Evolutionary conservation across 2,888 invertebrate species (phyloP), one percentile per base, ranked within the genome.

Genomic region (Holacanthella duospinosa): DNA sequence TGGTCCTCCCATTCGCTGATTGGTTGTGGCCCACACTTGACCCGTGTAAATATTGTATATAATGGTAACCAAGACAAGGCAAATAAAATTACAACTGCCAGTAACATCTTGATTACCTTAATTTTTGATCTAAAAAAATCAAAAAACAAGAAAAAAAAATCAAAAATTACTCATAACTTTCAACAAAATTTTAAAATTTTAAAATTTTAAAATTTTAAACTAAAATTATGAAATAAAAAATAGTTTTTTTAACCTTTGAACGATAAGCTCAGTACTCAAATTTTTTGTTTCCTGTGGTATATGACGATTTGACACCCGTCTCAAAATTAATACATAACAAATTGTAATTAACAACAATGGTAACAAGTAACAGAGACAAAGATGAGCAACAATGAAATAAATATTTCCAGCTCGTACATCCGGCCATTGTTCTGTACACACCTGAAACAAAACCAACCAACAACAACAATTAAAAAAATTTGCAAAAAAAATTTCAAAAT

Each of bases 61-160:
- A 82, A 76, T 1, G 82, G 82, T 65, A 82, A 74, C 82, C 82
- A 82, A 19, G 81, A 82, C 64, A 81, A 75, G 19, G 81, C 80
- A 74, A 82, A 82, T 28, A 81, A 75, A 2, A 82, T 75, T 4
- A 82, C 80, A 24, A 82, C 82, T 19, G 80, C 79, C 56, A 81
- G 76, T 58, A 82, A 75, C 82, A 82, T 82, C 75, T 82, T 78
- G 67, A 78, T 75, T 16, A 77, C 78, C 57, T 70, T 75, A 71
- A 76, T 75, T 67, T 76, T 77, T 28, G 76, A 77, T 57, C 76
- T 72, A 59, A 74, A 74, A 64, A 60, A 25, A 60, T 9, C 2
- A 55, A 25, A 27, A 6, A n/a, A n/a, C n/a, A n/a, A n/a, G n/a
- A n/a, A n/a, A n/a, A n/a, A n/a, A n/a, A n/a, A n/a, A n/a, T n/a